These are phyloP conservation scores for Stegastes partitus DNA, from an alignment of 2,113 vertebrate species.

Conservation along the genomic window DNA sequence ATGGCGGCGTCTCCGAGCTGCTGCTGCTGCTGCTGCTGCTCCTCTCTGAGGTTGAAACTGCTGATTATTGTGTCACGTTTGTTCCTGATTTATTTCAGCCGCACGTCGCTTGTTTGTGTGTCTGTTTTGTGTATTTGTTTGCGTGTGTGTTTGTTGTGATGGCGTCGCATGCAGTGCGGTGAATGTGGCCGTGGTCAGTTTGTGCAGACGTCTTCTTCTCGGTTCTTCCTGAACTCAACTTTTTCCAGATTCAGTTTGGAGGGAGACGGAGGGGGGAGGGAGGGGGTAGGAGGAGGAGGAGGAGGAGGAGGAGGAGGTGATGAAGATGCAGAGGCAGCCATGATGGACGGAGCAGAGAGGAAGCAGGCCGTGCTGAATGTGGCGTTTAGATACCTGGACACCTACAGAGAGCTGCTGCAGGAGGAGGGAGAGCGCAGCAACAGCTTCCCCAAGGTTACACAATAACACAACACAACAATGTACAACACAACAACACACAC, in stretches of 20 bases:
- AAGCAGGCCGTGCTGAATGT: constrained; percentile 92
- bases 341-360: constrained; percentile 80
- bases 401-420: constrained; percentile 94
- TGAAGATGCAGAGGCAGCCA: constrained; percentile 24
- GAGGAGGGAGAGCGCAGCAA: constrained; percentile 91
- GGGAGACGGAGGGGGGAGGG: constrained; percentile 15
- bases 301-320: constrained; percentile 47
- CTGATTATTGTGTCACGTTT: not conserved
- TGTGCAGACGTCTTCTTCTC: no score
- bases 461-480: no score
- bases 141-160: no score
- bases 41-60: constrained; percentile 23
- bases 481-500: no score
- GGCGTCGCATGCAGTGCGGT: no score
- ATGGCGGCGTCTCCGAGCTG: constrained; percentile 35
- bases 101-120: not conserved
- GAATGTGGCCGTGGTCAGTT: no score
- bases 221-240: constrained; percentile 64
- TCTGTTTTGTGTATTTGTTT: not conserved
- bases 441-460: constrained; percentile 90
- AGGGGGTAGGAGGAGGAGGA: constrained; percentile 16
- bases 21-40: not conserved
- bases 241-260: constrained; percentile 75
- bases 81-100: not conserved
- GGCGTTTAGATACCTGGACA: constrained; percentile 94